Conservation (phyloP, 2,888 invertebrate species). For the Toxonevra muliebris region DNA sequence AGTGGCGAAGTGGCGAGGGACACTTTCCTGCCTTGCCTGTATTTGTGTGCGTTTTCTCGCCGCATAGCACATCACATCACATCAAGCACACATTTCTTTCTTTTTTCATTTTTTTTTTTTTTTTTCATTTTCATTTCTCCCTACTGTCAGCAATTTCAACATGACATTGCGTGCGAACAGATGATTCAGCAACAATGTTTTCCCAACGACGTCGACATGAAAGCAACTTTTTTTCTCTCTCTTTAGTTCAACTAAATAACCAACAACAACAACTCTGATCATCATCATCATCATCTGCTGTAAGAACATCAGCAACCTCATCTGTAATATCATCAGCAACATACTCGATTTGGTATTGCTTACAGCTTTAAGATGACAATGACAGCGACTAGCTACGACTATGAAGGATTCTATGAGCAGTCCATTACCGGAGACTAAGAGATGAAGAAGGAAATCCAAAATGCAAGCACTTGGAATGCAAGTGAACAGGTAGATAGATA, state of each 20-base stretch:
- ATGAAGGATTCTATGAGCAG: not conserved
- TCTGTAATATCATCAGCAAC: too few relatives aligned
- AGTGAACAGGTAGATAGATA: not conserved
- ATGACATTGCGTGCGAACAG: constrained; percentile 42
- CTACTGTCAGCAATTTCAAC: constrained; percentile 38
- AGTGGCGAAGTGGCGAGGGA: too few relatives aligned
- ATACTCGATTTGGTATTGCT: constrained; percentile 4
- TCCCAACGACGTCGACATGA: not conserved
- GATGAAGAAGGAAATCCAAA: too few relatives aligned
- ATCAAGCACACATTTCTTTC: not conserved
- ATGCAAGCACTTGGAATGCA: not conserved
- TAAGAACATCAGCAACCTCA: too few relatives aligned
- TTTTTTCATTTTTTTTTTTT: not conserved
- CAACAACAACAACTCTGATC: too few relatives aligned
- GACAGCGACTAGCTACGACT: not conserved
- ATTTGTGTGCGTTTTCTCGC: too few relatives aligned
- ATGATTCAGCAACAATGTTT: constrained; percentile 43
- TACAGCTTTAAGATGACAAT: not conserved
- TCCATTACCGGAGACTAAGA: not conserved
- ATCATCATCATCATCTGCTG: too few relatives aligned
- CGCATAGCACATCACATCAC: not conserved
- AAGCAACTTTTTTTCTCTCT: too few relatives aligned
- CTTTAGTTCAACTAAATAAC: too few relatives aligned
- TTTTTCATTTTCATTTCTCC: constrained; percentile 35
- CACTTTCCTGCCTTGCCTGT: too few relatives aligned